Base-by-base conservation (phyloP, 2,113 vertebrate genomes). In the Pithys albifrons region DNA sequence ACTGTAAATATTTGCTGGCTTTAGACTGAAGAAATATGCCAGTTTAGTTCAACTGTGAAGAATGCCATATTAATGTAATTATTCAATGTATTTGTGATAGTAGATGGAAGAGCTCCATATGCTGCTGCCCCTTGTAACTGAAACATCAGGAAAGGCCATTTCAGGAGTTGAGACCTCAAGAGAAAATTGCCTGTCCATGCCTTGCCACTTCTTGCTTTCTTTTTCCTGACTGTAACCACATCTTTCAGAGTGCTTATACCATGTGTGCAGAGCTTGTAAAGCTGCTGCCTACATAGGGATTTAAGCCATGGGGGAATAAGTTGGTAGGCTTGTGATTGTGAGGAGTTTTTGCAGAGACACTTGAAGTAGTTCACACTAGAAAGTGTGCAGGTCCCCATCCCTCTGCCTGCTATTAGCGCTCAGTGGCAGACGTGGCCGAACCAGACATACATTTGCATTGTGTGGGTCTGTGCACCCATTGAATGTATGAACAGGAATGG, bases 361-460 rank as follows among this genome's bases (percentile, higher is more conserved):
- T 11, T 55, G 11, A 24, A 39, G 33, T 33, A 29, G 43, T 52
- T 66, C 9, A 6, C 3, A 1, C 23, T 29, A 66, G 45, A 29
- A 55, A 9, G 31, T 54, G 15, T 48, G 31, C 20, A 0, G 3
- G 14, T 8, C 24, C 13, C 6, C 22, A 17, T n/a, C 49, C 54
- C n/a, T 45, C 37, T 73, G 17, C 58, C 41, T 70, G 0, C 35
- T 29, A 0, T 23, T 29, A 41, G 52, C 14, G 5, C n/a, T 46
- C 28, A 35, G 62, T 24, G 58, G 27, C 55, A 49, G 69, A 41
- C n/a, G 29, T 35, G 59, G 57, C 55, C 58, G 69, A 89, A 35
- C 19, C 41, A 74, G n/a, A 19, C 6, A 0, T 14, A 6, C 1
- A 10, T 61, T 49, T 19, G 59, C 41, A 12, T 72, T 57, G 4